Percentiles rank a stretch among this genome's conserved stretches.
Evolutionary conservation across 1,140 invertebrate species (phyloP).

Genomic region (Bombyx mori): DNA sequence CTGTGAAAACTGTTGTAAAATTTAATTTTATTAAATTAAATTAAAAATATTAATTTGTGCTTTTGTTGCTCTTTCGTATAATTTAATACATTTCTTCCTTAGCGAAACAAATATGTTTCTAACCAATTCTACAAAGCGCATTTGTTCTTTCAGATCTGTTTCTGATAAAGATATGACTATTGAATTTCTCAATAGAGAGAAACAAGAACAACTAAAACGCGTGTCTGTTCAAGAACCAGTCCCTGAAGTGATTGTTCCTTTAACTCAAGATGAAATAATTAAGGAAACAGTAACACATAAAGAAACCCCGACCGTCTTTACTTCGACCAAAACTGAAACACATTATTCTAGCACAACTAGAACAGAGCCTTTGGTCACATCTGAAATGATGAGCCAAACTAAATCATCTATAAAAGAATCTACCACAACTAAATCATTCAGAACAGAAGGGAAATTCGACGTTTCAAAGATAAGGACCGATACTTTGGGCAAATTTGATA

Average conservation of each 20-base stretch:
- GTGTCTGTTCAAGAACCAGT: constrained; percentile 22
- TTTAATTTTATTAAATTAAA: no score
- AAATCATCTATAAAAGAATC: constrained; percentile 15
- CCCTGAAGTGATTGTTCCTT: constrained; percentile 10
- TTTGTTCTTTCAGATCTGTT: constrained; percentile 20
- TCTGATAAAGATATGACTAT: constrained; percentile 35
- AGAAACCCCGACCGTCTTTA: constrained; percentile 12
- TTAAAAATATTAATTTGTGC: no score
- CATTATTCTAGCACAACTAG: constrained; percentile 19
- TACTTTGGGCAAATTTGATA: constrained; percentile 47
- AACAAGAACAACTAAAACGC: constrained; percentile 49
- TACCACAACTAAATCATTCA: constrained; percentile 15
- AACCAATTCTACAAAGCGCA: no score
- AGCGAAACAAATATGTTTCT: no score
- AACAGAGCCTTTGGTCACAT: constrained; percentile 24
- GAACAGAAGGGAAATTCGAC: constrained; percentile 37
- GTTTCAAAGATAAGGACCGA: constrained; percentile 50
- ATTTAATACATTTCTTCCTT: no score
- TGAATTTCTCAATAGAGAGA: constrained; percentile 47
- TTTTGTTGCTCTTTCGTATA: no score
- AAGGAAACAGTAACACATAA: constrained; percentile 9
- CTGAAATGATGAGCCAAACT: constrained; percentile 16
- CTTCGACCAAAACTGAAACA: constrained; percentile 25
- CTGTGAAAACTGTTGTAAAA: no score
- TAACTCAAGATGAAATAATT: constrained; percentile 21